Conservation (phyloP, 2,888 invertebrate species). For the Phrixothrix hirtus region DNA sequence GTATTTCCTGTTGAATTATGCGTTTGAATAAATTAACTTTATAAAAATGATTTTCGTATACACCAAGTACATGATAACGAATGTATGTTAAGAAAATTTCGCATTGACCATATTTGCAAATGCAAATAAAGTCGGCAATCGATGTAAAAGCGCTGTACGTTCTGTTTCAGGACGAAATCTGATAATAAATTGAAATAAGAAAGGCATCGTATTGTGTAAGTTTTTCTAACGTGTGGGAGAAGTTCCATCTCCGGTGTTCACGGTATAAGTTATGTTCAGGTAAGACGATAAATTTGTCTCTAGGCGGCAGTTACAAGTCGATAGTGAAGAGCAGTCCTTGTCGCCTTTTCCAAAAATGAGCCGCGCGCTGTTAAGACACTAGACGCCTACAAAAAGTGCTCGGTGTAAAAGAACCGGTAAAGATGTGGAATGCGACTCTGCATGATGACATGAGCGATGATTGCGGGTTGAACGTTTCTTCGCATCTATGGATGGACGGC, state of each 20-base stretch:
- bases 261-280: conserved; percentile 48
- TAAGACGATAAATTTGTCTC: conserved; percentile 51
- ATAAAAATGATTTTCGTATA: too few relatives aligned
- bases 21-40: too few relatives aligned
- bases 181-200: conserved; percentile 34
- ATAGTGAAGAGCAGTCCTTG: conserved; percentile 43
- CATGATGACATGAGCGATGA: conserved; percentile 35
- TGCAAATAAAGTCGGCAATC: background rate
- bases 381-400: conserved; percentile 39
- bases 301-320: conserved; percentile 45
- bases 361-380: conserved; percentile 40
- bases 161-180: background rate
- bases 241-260: conserved; percentile 43
- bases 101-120: background rate
- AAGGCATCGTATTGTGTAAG: conserved; percentile 34
- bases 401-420: conserved; percentile 30
- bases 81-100: too few relatives aligned
- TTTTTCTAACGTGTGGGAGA: conserved; percentile 44
- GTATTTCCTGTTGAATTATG: too few relatives aligned
- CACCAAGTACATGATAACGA: too few relatives aligned
- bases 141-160: background rate
- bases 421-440: conserved; percentile 33
- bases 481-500: conserved; percentile 25
- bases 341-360: conserved; percentile 41
- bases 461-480: conserved; percentile 27